Percentiles rank a stretch among this genome's conserved stretches.
Conservation (phyloP, 2,113 vertebrate species). For the Zapus hudsonius region DNA sequence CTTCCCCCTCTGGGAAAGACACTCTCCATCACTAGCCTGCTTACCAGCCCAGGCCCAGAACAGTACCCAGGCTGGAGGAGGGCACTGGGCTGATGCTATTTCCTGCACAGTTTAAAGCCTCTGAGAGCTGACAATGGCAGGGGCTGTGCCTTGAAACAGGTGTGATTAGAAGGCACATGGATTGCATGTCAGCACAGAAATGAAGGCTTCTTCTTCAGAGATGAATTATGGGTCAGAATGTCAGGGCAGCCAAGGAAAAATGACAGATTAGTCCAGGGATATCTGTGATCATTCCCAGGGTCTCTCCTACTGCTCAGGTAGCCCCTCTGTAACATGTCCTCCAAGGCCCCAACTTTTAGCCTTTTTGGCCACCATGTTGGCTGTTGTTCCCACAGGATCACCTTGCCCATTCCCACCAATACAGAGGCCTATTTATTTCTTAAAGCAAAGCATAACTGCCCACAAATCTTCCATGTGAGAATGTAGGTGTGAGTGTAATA, state of each 20-base stretch:
- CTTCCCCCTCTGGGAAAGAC: neutral
- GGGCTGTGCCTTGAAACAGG: neutral
- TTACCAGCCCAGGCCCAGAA: neutral
- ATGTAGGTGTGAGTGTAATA: neutral
- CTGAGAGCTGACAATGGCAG: neutral
- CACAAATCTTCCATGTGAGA: neutral
- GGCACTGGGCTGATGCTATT: neutral
- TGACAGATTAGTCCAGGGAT: accelerated
- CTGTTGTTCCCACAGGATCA: neutral
- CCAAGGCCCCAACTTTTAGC: neutral
- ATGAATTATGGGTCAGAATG: neutral
- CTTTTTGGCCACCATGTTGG: neutral
- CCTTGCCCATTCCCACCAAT: neutral
- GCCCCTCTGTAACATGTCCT: neutral
- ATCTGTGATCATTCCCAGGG: neutral
- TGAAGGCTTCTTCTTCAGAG: neutral
- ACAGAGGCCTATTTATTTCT: neutral
- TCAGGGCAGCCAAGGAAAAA: neutral
- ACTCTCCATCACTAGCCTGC: accelerated
- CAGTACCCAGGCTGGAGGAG: neutral
- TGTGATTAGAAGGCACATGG: neutral
- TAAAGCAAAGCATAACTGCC: neutral
- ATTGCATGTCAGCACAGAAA: neutral
- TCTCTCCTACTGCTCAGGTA: neutral
- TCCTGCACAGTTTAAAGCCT: neutral